Conservation (phyloP, 2,113 vertebrate species). For the Chloropsis cyanopogon region DNA sequence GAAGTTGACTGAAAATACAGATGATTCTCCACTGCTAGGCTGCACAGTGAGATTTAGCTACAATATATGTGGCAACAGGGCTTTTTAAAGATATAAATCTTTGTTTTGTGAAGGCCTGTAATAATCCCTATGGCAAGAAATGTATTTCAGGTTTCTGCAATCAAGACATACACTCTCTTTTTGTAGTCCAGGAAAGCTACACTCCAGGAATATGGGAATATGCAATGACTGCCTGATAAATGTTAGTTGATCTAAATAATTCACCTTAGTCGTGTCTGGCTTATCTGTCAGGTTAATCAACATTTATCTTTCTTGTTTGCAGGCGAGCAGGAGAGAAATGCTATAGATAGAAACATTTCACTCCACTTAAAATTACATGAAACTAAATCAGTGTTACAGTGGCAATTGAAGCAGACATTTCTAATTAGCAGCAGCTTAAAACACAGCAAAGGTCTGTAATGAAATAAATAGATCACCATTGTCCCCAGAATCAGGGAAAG, state of each 20-base stretch:
- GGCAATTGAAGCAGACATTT: background rate
- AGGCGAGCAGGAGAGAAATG: background rate
- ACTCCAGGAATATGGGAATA: background rate
- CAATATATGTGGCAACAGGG: background rate
- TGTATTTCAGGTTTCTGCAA: background rate
- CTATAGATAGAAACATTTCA: background rate
- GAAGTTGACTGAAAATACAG: background rate
- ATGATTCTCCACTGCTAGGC: background rate
- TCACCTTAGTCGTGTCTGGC: background rate
- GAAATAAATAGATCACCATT: slow-evolving; percentile 6
- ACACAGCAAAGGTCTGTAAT: background rate
- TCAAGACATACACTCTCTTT: background rate
- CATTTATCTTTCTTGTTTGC: background rate
- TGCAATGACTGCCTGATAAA: background rate
- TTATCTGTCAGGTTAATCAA: background rate
- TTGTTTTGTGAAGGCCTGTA: background rate
- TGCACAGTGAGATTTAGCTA: background rate
- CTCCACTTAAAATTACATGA: background rate
- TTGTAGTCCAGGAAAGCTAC: background rate
- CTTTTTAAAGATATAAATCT: background rate
- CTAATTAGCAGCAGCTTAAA: slow-evolving; percentile 25
- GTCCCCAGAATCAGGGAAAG: background rate
- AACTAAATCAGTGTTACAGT: background rate
- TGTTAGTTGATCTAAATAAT: background rate
- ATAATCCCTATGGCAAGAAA: background rate